Base-by-base conservation (phyloP, 2,888 invertebrate genomes). In the Agrypnus murinus region DNA sequence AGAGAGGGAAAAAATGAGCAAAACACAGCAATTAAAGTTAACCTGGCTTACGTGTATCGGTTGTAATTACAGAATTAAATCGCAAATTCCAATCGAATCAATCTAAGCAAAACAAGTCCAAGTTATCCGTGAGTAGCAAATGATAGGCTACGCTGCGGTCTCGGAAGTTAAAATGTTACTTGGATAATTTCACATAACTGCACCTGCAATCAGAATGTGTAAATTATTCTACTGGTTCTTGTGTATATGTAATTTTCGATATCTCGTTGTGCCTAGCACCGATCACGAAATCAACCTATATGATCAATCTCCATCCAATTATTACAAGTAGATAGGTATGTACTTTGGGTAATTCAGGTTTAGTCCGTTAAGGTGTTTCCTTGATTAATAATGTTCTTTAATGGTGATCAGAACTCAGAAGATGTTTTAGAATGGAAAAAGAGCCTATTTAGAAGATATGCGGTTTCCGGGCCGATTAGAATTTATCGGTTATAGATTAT, bases 131-230 rank as follows among this genome's bases (percentile, higher is more conserved):
- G 80, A 81, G 81, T 81, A 81, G 81, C 79, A 84, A 84, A 84
- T 84, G 82, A 84, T 83, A 83, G 84, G 83, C 81, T 84, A 74
- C 74, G 77, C 78, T 81, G 76, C 76, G 79, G 75, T 78, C 83
- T 84, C 84, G 84, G 84, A 84, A 84, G 84, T 84, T 83, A 82
- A 83, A 83, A 84, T 82, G 83, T 83, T 83, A 80, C 82, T 82
- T 79, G 83, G 66, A 84, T 84, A 83, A 84, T 84, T 83, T 80
- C 81, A 82, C 80, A 82, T 84, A 84, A 84, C 83, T 83, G 83
- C 82, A 84, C 81, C 79, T 78, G 82, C 79, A 83, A 83, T 84
- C 84, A 81, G 80, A 82, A 83, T 83, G 84, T 84, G 84, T 84
- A 83, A 84, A 84, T 84, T 84, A 84, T 81, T 82, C 82, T 79